These are phyloP conservation scores for Galeruca laticollis DNA, from an alignment of 2,888 invertebrate species.

Conservation along the genomic window DNA sequence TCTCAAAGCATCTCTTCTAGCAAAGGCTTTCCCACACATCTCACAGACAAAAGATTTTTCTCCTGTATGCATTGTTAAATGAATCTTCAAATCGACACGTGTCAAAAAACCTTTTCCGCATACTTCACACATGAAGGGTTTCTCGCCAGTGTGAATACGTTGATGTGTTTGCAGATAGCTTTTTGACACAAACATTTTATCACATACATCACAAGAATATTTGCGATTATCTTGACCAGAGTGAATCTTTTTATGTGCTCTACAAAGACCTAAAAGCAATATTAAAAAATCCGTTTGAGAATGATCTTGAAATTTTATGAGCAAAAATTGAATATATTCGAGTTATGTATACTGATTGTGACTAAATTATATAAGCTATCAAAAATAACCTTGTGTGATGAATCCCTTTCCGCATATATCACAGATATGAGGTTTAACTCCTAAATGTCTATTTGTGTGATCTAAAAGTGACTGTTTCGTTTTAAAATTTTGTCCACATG, in stretches of 20 bases:
- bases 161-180: slow-evolving; percentile 72
- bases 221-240: slow-evolving; percentile 72
- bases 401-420: slow-evolving; percentile 72
- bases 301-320: slow-evolving; percentile 8
- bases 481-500: slow-evolving; percentile 72
- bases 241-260: slow-evolving; percentile 72
- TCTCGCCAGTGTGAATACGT: slow-evolving; percentile 73
- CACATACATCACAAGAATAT: slow-evolving; percentile 72
- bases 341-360: neutral
- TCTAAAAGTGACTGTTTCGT: slow-evolving; percentile 73
- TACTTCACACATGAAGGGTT: slow-evolving; percentile 72
- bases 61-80: slow-evolving; percentile 74
- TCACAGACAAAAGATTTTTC: slow-evolving; percentile 74
- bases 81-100: slow-evolving; percentile 71
- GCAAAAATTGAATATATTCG: slow-evolving; percentile 2
- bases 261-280: slow-evolving; percentile 67
- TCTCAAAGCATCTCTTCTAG: slow-evolving; percentile 71
- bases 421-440: slow-evolving; percentile 72
- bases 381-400: slow-evolving; percentile 69
- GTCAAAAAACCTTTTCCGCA: slow-evolving; percentile 74
- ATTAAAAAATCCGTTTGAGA: slow-evolving; percentile 9
- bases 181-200: slow-evolving; percentile 73
- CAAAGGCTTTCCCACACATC: slow-evolving; percentile 73
- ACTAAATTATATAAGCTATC: neutral
- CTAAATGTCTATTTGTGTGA: slow-evolving; percentile 73